These are phyloP conservation scores for Sciurus vulgaris DNA, from an alignment of 2,797 vertebrate genomes.

Conservation along the genomic window DNA sequence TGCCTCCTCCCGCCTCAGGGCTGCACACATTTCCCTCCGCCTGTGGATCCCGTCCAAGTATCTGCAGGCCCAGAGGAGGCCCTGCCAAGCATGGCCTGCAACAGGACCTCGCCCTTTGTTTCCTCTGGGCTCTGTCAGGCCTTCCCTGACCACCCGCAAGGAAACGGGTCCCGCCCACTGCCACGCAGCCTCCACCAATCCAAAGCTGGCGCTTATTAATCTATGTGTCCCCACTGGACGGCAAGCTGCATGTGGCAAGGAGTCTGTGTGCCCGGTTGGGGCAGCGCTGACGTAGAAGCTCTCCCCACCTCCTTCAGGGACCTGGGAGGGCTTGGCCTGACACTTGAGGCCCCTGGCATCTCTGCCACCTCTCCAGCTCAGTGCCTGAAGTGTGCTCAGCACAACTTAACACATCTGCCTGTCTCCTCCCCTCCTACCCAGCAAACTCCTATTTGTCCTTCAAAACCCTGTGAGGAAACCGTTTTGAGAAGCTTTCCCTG, in stretches of 20 bases:
- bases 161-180: too few species aligned
- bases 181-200: too few species aligned
- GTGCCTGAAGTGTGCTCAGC: background rate
- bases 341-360: accelerated
- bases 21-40: background rate
- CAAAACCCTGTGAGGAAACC: constrained; percentile 1
- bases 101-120: too few species aligned
- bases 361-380: background rate
- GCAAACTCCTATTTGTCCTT: background rate
- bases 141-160: background rate
- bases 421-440: background rate
- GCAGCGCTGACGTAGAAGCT: accelerated
- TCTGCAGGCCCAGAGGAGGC: accelerated
- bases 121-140: background rate
- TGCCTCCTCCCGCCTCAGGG: background rate
- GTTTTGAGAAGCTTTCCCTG: background rate
- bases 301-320: background rate
- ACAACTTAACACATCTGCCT: background rate
- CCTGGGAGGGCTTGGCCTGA: accelerated
- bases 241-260: too few species aligned
- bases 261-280: too few species aligned
- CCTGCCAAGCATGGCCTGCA: too few species aligned
- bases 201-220: too few species aligned
- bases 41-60: background rate
- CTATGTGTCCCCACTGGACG: too few species aligned